Evolutionary conservation across 1,140 invertebrate species (phyloP).

Genomic region (Scaptomyza pallida): DNA sequence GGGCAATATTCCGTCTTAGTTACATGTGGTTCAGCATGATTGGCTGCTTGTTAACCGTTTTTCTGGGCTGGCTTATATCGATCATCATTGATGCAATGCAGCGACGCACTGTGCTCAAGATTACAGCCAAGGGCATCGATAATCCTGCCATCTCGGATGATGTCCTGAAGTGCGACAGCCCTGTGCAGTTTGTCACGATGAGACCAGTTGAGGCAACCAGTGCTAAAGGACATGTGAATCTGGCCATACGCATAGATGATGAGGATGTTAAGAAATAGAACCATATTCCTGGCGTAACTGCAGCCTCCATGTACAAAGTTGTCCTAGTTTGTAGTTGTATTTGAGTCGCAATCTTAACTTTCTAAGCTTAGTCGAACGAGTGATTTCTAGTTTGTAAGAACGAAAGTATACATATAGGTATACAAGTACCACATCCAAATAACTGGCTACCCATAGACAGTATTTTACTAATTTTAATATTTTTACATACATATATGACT

Average conservation of each 20-base stretch:
- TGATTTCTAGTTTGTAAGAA: slow-evolving; percentile 67
- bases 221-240: slow-evolving; percentile 66
- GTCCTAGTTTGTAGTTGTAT: slow-evolving; percentile 26
- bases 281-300: slow-evolving; percentile 55
- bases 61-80: slow-evolving; percentile 90
- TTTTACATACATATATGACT: slow-evolving; percentile 3
- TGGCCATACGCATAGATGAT: slow-evolving; percentile 73
- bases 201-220: slow-evolving; percentile 22
- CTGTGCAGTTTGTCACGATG: slow-evolving; percentile 43
- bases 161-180: slow-evolving; percentile 51
- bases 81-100: slow-evolving; percentile 86
- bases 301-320: slow-evolving; percentile 75
- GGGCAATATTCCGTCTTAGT: slow-evolving; percentile 87
- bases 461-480: slow-evolving; percentile 66
- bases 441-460: slow-evolving; percentile 34
- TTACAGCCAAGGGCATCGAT: slow-evolving; percentile 85
- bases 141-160: slow-evolving; percentile 59
- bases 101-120: slow-evolving; percentile 66
- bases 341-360: slow-evolving; percentile 45
- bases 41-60: slow-evolving; percentile 89
- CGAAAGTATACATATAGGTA: not conserved
- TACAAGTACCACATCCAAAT: slow-evolving; percentile 1
- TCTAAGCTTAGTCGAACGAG: slow-evolving; percentile 63
- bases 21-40: slow-evolving; percentile 90
- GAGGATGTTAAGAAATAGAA: slow-evolving; percentile 37